Evolutionary conservation across 2,113 vertebrate species (phyloP).

Genomic region (Porphyrio hochstetteri): DNA sequence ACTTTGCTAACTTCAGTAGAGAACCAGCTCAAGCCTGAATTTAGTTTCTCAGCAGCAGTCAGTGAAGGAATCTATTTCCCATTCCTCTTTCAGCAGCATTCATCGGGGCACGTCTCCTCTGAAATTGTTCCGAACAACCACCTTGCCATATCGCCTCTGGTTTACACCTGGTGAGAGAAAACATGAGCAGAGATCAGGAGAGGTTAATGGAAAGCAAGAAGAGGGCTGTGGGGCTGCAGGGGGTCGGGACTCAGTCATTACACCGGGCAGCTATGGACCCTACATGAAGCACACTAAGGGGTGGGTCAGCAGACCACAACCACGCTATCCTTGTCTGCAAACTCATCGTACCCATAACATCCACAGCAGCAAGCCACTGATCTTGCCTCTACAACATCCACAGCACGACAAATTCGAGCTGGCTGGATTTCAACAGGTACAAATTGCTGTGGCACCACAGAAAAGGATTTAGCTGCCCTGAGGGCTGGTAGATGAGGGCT

Average conservation of each 20-base stretch:
- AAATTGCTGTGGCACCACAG: not conserved
- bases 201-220: not conserved
- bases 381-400: not conserved
- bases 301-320: not conserved
- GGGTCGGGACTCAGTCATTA: not conserved
- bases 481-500: not conserved
- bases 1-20: constrained; percentile 90
- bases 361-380: not conserved
- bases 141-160: constrained; percentile 75
- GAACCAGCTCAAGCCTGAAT: constrained; percentile 95
- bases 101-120: constrained; percentile 90
- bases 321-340: not conserved
- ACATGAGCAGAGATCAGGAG: not conserved
- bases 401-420: not conserved
- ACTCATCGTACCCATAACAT: not conserved
- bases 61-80: constrained; percentile 85
- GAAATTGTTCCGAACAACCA: constrained; percentile 83
- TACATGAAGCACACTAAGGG: not conserved
- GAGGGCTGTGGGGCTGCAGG: not conserved
- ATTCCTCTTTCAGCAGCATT: constrained; percentile 96
- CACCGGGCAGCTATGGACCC: rapidly evolving
- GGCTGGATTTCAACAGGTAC: not conserved
- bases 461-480: not conserved
- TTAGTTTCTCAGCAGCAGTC: constrained; percentile 92
- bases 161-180: constrained; percentile 85